A percentile compares a stretch with the other conserved stretches of the same genome.
Conservation (phyloP, 1,140 invertebrate genomes). For the Drosophila elegans region DNA sequence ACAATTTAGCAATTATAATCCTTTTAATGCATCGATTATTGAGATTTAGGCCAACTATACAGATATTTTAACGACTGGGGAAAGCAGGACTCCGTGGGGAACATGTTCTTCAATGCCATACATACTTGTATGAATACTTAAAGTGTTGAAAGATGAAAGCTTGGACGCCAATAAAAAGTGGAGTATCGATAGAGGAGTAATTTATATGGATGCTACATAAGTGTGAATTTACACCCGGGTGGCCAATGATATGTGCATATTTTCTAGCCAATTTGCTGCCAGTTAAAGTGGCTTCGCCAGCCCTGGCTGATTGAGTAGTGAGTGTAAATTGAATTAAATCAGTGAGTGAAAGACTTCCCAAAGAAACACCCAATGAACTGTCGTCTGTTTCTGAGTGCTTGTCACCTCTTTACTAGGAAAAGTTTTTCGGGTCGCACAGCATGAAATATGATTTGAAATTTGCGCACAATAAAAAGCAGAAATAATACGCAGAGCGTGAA, state of each 20-base stretch:
- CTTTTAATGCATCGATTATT: conserved; percentile 7
- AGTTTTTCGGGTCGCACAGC: conserved; percentile 21
- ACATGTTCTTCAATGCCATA: conserved; percentile 4
- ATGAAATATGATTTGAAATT: conserved; percentile 34
- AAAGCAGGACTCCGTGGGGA: conserved; percentile 19
- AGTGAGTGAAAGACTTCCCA: conserved; percentile 26
- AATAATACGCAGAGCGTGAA: conserved; percentile 31
- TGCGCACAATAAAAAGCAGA: conserved; percentile 37
- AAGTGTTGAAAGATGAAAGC: conserved; percentile 9
- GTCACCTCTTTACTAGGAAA: conserved; percentile 38
- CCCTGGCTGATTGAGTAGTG: conserved; percentile 18
- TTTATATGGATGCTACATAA: conserved; percentile 10
- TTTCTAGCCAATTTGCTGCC: background rate
- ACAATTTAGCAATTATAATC: conserved; percentile 17
- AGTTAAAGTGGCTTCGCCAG: background rate
- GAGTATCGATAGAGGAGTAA: conserved; percentile 11
- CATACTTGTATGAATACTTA: conserved; percentile 8
- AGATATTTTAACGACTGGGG: conserved; percentile 1
- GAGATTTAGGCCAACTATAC: conserved; percentile 7
- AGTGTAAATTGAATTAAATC: conserved; percentile 53
- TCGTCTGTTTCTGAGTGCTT: conserved; percentile 55
- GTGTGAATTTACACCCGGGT: conserved; percentile 12
- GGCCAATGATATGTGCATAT: conserved; percentile 26
- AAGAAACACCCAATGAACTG: conserved; percentile 32
- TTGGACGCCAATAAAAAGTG: conserved; percentile 5